Evolutionary conservation across 2,113 vertebrate species (phyloP).

Genomic region (Panurus biarmicus): DNA sequence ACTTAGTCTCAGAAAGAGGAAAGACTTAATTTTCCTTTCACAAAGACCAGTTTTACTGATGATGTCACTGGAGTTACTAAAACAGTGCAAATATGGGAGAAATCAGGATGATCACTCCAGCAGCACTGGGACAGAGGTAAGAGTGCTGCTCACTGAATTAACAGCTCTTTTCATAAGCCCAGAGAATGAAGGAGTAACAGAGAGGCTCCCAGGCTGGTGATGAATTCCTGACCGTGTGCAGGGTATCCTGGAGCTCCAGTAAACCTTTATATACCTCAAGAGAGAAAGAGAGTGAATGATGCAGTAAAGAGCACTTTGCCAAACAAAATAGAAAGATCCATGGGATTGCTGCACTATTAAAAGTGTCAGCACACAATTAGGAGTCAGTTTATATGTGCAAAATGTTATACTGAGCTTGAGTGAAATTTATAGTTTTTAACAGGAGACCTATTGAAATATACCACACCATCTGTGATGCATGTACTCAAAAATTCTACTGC

Average conservation of each 20-base stretch:
- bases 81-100: not conserved
- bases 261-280: not conserved
- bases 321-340: not conserved
- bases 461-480: not conserved
- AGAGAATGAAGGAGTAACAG: not conserved
- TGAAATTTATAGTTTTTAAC: not conserved
- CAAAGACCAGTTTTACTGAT: not conserved
- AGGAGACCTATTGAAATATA: not conserved
- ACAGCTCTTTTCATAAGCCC: not conserved
- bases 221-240: not conserved
- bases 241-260: not conserved
- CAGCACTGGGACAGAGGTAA: not conserved
- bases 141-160: not conserved
- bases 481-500: not conserved
- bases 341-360: not conserved
- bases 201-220: not conserved
- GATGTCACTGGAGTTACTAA: not conserved
- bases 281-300: not conserved
- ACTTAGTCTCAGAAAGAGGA: not conserved
- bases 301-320: constrained; percentile 1
- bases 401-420: not conserved
- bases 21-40: not conserved
- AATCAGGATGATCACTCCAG: not conserved
- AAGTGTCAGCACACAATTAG: constrained; percentile 7
- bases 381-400: not conserved